phyloP scores from a whole-genome alignment of 1,140 invertebrate genomes.

The Probaryconus sp. region DNA sequence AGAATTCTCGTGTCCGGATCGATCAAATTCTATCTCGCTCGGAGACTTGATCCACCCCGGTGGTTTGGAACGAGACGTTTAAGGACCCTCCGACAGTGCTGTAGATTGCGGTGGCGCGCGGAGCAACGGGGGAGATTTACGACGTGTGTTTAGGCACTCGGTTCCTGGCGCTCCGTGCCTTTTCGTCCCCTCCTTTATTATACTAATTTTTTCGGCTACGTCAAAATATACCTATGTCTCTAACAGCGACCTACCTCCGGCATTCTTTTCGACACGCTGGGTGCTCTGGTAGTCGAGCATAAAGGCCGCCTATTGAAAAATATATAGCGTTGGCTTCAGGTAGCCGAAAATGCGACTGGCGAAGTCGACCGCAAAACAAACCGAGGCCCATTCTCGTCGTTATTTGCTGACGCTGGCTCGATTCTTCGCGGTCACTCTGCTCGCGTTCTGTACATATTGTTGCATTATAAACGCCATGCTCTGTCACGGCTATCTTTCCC shows the following conservation, averaged over 20 bases:
- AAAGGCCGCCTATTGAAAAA: slow-evolving; percentile 72
- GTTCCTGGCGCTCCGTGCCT: slow-evolving; percentile 32
- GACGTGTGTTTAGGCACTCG: slow-evolving; percentile 75
- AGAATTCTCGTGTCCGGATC: slow-evolving; percentile 63
- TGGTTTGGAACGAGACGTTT: slow-evolving; percentile 43
- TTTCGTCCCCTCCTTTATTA: slow-evolving; percentile 72
- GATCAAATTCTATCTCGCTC: slow-evolving; percentile 62
- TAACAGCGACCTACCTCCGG: slow-evolving; percentile 42
- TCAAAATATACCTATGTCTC: slow-evolving; percentile 73
- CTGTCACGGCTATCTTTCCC: slow-evolving; percentile 40
- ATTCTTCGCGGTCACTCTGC: slow-evolving; percentile 23
- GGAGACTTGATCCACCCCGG: slow-evolving; percentile 33
- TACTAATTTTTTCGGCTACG: slow-evolving; percentile 77
- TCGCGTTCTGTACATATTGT: slow-evolving; percentile 26
- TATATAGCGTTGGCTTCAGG: slow-evolving; percentile 60
- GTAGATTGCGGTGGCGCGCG: slow-evolving; percentile 46
- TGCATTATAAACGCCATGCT: slow-evolving; percentile 14
- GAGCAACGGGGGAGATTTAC: slow-evolving; percentile 69
- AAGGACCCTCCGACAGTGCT: slow-evolving; percentile 50
- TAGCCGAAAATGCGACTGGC: slow-evolving; percentile 63
- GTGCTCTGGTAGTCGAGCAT: slow-evolving; percentile 70
- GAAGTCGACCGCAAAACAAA: slow-evolving; percentile 60
- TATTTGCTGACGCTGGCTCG: slow-evolving; percentile 34
- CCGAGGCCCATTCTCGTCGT: slow-evolving; percentile 27
- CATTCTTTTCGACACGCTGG: slow-evolving; percentile 71